Evolutionary conservation across 2,113 vertebrate species (phyloP).

Genomic region (Phyllostomus hastatus): DNA sequence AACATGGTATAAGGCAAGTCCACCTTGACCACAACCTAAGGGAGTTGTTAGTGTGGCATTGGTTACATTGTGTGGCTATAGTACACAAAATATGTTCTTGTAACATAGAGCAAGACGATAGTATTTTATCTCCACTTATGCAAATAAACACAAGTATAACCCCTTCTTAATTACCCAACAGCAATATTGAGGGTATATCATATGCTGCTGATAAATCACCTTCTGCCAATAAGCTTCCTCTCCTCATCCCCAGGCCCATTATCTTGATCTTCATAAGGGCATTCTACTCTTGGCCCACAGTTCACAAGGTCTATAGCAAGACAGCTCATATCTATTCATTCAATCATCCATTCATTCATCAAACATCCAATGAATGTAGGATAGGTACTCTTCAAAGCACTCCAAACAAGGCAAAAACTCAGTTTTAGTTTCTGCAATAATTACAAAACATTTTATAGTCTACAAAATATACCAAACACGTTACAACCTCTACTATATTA

Average conservation of each 20-base stretch:
- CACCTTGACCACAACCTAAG: not conserved
- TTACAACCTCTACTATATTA: not conserved
- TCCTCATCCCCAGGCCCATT: not conserved
- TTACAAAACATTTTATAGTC: not conserved
- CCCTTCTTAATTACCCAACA: not conserved
- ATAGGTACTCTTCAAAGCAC: not conserved
- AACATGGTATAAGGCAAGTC: not conserved
- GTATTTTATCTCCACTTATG: not conserved
- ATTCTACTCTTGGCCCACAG: not conserved
- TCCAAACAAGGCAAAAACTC: not conserved
- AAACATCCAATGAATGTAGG: not conserved
- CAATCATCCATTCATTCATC: not conserved
- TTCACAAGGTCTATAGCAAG: not conserved
- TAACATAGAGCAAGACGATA: not conserved
- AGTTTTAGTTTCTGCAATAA: not conserved
- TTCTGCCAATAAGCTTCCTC: not conserved
- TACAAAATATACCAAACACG: not conserved
- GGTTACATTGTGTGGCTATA: not conserved
- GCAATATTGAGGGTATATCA: not conserved
- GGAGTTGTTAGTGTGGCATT: not conserved
- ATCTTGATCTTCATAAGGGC: not conserved
- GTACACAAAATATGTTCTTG: not conserved
- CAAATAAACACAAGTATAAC: not conserved
- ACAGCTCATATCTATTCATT: not conserved
- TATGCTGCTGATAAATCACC: not conserved